Percentiles rank a stretch among this genome's conserved stretches.
phyloP scores from a whole-genome alignment of 2,888 invertebrate species.

The Drosophila maculinotata region DNA sequence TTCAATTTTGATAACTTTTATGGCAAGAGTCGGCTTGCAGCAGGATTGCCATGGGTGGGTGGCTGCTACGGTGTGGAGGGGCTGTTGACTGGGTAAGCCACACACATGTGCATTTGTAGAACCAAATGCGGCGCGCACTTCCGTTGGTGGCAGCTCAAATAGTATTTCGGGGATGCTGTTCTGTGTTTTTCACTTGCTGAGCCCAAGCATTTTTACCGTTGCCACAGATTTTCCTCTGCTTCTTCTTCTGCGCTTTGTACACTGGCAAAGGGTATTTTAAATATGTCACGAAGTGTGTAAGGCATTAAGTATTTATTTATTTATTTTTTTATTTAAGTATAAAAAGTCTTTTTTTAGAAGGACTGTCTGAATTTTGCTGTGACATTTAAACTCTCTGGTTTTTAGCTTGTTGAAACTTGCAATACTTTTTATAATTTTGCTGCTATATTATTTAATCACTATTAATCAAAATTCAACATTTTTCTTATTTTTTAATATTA shows the following conservation, averaged over 20 bases:
- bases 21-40: conserved; percentile 37
- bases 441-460: too few species aligned
- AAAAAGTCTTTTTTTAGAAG: too few species aligned
- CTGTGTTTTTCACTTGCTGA: conserved; percentile 21
- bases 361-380: too few species aligned
- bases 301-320: too few species aligned
- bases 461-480: too few species aligned
- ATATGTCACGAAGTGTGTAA: neutral
- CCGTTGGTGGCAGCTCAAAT: conserved; percentile 52
- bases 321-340: too few species aligned
- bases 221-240: conserved; percentile 58
- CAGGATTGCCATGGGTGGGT: neutral
- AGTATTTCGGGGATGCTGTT: conserved; percentile 37
- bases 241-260: conserved; percentile 12
- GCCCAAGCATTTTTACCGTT: conserved; percentile 62
- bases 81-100: neutral
- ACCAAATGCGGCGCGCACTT: conserved; percentile 41
- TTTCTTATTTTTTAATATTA: too few species aligned
- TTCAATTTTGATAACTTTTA: conserved; percentile 81
- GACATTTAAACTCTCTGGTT: too few species aligned
- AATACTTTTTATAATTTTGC: too few species aligned
- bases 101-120: conserved; percentile 27
- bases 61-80: too few species aligned
- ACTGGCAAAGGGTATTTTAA: conserved; percentile 1
- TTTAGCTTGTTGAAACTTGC: too few species aligned